Evolutionary conservation across 2,797 vertebrate species (phyloP), one percentile per base, ranked within the genome.

Genomic region (Heterohyrax brucei): DNA sequence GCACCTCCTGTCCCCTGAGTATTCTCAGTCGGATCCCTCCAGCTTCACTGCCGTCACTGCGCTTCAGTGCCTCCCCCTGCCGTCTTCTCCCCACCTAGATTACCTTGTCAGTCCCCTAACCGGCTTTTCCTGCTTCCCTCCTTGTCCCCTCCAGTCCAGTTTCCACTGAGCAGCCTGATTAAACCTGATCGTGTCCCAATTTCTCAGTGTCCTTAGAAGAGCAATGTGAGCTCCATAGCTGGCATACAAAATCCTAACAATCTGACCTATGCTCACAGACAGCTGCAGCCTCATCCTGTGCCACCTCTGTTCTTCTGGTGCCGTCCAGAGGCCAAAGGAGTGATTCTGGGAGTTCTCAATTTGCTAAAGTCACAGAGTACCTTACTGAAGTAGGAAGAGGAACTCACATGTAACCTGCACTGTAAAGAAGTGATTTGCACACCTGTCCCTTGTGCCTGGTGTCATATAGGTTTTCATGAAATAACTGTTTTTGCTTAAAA

Each of bases 391-490:
- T 39, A 53, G 53, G 59, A 14, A 87, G 33, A 61, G 13, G 79
- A 73, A 87, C 56, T 76, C n/a, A 73, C 26, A n/a, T 87, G 4
- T 10, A 39, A 8, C 48, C 44, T 33, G 44, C 39, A 8, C n/a
- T n/a, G 21, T 56, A 83, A 92, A 83, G 28, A 79, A 70, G 4
- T 56, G 48, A 66, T 76, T 48, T 89, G 6, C 4, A 7, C 4
- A 13, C 13, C 76, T 70, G 2, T n/a, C 30, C 26, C 73, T 61
- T 81, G 13, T 24, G 77, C n/a, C 61, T 5, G 33, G 7, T 59
- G 6, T 83, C 87, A 80, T 86, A 87, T 33, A 89, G 14, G 30
- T 39, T 91, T 80, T 88, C 44, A 70, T 83, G 62, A 96, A 87
- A 53, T 26, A 50, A 59, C 24, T 66, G n/a, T 21, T 94, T 59